phyloP scores from a whole-genome alignment of 2,888 invertebrate species.

The Lissonota sp. region DNA sequence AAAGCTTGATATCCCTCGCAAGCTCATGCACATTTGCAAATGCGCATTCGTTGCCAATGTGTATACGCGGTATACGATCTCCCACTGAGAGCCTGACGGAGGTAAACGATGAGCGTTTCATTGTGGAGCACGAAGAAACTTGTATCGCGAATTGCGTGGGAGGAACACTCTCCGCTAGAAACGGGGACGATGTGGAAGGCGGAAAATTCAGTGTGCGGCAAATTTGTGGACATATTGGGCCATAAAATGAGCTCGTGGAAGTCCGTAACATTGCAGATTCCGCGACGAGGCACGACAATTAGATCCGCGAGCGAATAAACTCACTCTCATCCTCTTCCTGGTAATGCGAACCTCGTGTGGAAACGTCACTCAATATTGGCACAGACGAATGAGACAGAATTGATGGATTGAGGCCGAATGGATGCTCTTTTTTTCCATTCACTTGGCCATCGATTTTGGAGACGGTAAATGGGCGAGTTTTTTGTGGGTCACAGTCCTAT shows the following conservation, averaged over 20 bases:
- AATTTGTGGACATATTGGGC: constrained; percentile 68
- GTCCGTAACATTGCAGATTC: constrained; percentile 53
- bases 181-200: constrained; percentile 10
- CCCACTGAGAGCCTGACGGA: constrained; percentile 34
- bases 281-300: constrained; percentile 74
- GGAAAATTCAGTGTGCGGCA: constrained; percentile 17
- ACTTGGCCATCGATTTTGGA: neutral
- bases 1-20: neutral
- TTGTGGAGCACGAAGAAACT: constrained; percentile 36
- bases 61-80: constrained; percentile 20
- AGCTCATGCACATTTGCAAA: no score
- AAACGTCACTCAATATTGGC: constrained; percentile 30
- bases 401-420: constrained; percentile 14
- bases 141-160: constrained; percentile 60
- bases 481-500: neutral
- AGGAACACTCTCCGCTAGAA: constrained; percentile 38
- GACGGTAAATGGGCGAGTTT: neutral
- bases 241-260: constrained; percentile 54
- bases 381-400: constrained; percentile 17
- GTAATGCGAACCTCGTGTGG: constrained; percentile 77
- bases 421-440: constrained; percentile 11
- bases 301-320: constrained; percentile 76
- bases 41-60: neutral
- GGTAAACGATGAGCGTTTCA: constrained; percentile 51
- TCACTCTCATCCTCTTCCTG: constrained; percentile 77